These are phyloP conservation scores for Lepidurus arcticus DNA, from an alignment of 1,140 invertebrate genomes.

Conservation along the genomic window DNA sequence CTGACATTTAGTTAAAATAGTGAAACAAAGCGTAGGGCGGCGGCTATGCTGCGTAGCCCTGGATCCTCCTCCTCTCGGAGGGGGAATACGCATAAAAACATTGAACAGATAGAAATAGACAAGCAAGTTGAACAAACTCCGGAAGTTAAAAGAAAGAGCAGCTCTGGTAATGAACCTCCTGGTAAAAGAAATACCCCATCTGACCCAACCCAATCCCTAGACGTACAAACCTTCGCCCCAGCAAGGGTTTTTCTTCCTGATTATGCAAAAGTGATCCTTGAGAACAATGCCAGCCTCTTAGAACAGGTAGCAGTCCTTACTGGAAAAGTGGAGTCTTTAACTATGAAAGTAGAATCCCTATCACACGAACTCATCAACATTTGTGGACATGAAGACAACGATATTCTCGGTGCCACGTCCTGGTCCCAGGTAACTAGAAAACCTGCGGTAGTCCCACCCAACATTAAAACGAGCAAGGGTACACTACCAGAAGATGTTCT, in stretches of 20 bases:
- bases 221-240: background rate
- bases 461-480: background rate
- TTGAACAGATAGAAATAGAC: background rate
- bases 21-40: background rate
- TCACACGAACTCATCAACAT: background rate
- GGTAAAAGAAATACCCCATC: background rate
- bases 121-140: background rate
- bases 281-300: background rate
- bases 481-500: background rate
- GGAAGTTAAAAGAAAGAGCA: background rate
- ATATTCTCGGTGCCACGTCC: background rate
- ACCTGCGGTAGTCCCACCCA: background rate
- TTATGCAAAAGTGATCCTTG: background rate
- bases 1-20: background rate
- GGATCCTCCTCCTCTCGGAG: too few species aligned
- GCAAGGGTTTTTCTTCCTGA: background rate
- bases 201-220: background rate
- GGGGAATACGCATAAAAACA: background rate
- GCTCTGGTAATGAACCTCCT: background rate
- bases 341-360: background rate
- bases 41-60: background rate
- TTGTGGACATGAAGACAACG: background rate
- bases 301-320: background rate
- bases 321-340: background rate
- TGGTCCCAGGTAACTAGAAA: background rate